A percentile compares a stretch with the other conserved stretches of the same genome.
Evolutionary conservation across 2,113 vertebrate genomes (phyloP).

Genomic region (Esox niger): DNA sequence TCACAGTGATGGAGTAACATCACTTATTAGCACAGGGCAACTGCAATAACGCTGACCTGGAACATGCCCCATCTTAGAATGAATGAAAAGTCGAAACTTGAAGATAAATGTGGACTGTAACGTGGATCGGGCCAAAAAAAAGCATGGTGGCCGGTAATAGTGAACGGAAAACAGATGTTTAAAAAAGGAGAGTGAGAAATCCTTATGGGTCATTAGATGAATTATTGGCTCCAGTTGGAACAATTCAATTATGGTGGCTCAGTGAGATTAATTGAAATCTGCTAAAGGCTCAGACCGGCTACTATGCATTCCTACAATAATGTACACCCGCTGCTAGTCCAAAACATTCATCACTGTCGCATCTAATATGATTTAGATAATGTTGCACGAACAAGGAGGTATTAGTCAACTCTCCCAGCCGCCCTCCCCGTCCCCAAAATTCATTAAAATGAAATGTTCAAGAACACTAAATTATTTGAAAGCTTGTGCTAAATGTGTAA

Average conservation of each 20-base stretch:
- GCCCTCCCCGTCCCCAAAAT: no score
- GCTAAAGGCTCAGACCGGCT: neutral
- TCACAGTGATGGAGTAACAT: no score
- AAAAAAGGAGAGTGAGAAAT: neutral
- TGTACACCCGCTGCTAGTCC: neutral
- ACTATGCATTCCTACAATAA: neutral
- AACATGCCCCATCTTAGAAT: neutral
- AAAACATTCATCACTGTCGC: neutral
- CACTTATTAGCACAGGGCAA: no score
- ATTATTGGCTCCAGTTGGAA: conserved; percentile 7
- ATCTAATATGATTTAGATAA: neutral
- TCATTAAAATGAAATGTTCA: no score
- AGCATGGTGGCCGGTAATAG: neutral
- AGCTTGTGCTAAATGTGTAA: neutral
- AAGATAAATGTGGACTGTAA: neutral
- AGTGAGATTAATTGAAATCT: conserved; percentile 1
- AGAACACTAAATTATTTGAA: neutral
- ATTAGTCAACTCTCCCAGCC: no score
- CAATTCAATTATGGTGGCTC: neutral
- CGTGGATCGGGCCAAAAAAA: neutral
- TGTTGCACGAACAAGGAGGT: no score
- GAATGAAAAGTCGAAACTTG: neutral
- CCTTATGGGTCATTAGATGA: neutral
- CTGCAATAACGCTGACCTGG: no score
- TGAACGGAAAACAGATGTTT: neutral